These are phyloP conservation scores for Pantherophis alleghaniensis DNA, from an alignment of 2,797 vertebrate genomes.

Conservation along the genomic window DNA sequence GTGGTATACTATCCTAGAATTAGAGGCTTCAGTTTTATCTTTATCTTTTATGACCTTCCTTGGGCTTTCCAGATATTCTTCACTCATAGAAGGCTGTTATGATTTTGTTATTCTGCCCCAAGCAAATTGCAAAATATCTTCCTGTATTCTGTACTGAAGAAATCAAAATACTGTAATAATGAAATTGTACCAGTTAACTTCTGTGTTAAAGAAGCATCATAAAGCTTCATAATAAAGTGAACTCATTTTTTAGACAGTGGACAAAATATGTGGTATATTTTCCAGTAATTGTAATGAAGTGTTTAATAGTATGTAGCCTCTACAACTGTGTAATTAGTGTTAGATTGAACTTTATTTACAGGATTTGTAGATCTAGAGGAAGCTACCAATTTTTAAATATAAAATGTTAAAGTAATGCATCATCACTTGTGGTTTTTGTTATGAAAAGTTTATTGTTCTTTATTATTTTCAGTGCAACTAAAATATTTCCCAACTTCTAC, in stretches of 20 bases:
- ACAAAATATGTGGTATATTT: neutral
- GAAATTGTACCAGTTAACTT: neutral
- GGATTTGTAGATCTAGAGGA: neutral
- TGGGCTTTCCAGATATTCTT: neutral
- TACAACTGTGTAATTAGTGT: neutral
- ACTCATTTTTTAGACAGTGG: neutral
- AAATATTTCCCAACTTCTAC: neutral
- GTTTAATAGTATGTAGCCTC: neutral
- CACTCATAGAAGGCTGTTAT: neutral
- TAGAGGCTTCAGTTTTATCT: neutral
- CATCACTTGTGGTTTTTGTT: neutral
- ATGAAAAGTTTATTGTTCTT: neutral
- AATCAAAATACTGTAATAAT: neutral
- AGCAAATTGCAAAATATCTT: neutral
- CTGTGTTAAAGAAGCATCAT: neutral
- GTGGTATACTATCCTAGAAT: neutral
- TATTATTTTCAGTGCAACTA: neutral
- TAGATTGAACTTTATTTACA: neutral
- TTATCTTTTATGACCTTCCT: neutral
- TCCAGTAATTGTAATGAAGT: neutral
- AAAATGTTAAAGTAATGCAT: neutral
- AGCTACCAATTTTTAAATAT: neutral
- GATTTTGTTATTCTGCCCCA: neutral
- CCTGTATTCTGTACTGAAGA: neutral
- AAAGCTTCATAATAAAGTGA: neutral